These are phyloP conservation scores for Dolichotis patagonum DNA, from an alignment of 2,113 vertebrate genomes.

Conservation along the genomic window DNA sequence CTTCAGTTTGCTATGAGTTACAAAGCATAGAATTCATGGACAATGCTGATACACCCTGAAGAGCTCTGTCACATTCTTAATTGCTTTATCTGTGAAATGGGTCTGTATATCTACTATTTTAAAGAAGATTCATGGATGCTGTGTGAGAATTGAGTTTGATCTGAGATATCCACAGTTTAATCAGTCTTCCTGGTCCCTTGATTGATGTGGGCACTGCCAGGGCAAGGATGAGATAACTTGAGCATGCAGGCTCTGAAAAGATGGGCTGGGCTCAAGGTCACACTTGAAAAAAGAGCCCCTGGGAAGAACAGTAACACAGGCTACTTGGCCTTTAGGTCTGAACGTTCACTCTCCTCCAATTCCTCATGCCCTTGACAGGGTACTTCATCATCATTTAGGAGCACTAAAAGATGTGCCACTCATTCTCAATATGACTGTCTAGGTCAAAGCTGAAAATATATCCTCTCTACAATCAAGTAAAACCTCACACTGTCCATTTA, in stretches of 20 bases:
- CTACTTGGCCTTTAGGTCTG: neutral
- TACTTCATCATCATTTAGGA: slow-evolving; percentile 59
- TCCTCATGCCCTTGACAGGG: neutral
- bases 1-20: neutral
- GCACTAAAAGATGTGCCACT: neutral
- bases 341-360: neutral
- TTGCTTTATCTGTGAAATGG: neutral
- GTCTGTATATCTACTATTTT: neutral
- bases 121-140: neutral
- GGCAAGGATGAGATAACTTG: neutral
- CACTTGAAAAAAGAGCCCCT: rapidly evolving
- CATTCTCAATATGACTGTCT: slow-evolving; percentile 26
- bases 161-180: neutral
- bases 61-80: neutral
- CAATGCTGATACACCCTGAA: neutral
- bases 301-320: neutral
- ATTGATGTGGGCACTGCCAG: neutral
- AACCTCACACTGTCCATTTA: neutral
- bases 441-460: slow-evolving; percentile 60
- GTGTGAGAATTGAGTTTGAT: neutral
- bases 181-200: neutral
- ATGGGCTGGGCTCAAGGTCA: neutral
- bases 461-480: neutral
- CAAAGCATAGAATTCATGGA: neutral
- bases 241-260: neutral